Evolutionary conservation across 1,140 invertebrate genomes (phyloP).

Genomic region (Trinorchestia longiramus): DNA sequence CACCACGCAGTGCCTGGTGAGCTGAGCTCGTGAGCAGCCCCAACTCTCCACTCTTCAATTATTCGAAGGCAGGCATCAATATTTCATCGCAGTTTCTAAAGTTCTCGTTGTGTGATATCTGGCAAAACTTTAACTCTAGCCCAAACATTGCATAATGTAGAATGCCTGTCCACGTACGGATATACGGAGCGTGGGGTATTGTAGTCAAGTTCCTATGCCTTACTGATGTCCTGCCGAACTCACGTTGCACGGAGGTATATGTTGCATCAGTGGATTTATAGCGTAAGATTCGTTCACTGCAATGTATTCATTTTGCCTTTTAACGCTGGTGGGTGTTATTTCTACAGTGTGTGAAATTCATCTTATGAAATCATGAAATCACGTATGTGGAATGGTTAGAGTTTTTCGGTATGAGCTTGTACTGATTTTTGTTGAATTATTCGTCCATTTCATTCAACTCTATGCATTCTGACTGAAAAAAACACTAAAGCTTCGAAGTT

Average conservation of each 20-base stretch:
- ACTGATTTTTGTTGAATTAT: no score
- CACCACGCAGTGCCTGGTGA: not conserved
- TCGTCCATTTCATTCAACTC: not conserved
- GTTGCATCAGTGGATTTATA: not conserved
- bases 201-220: not conserved
- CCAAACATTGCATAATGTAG: not conserved
- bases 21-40: not conserved
- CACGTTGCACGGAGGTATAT: not conserved
- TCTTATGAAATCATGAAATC: no score
- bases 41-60: not conserved
- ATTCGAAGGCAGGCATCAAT: slow-evolving; percentile 11
- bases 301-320: not conserved
- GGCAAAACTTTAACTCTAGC: not conserved
- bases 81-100: not conserved
- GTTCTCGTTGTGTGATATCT: slow-evolving; percentile 3
- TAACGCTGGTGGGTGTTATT: no score
- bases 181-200: not conserved
- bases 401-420: no score
- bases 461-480: no score
- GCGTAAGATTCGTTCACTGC: not conserved
- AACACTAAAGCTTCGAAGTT: not conserved
- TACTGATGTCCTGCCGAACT: not conserved
- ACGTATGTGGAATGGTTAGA: no score
- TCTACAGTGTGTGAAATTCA: no score
- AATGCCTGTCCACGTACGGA: not conserved